These are phyloP conservation scores for Myrmecophaga tridactyla DNA, from an alignment of 2,113 vertebrate species.

Conservation along the genomic window DNA sequence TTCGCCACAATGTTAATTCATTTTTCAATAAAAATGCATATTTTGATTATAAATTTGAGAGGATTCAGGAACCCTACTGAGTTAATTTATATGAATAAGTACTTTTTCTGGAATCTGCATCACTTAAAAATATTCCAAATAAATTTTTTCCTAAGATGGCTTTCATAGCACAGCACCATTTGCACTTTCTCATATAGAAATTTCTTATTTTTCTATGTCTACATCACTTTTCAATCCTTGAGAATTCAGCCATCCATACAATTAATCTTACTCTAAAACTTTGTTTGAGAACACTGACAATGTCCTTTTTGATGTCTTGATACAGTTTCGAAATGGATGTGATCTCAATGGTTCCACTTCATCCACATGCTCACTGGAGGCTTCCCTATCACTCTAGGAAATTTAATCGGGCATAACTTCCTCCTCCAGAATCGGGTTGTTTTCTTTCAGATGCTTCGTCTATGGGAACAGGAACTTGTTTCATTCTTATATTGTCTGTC, in stretches of 20 bases:
- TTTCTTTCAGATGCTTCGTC: constrained; percentile 46
- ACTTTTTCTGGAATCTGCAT: not conserved
- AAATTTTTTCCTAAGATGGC: not conserved
- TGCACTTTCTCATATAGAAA: not conserved
- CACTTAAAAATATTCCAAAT: not conserved
- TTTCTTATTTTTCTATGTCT: not conserved
- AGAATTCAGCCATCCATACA: not conserved
- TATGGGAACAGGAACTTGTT: constrained; percentile 52
- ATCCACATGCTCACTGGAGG: not conserved
- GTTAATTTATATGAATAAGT: not conserved
- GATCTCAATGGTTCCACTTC: not conserved
- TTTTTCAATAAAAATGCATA: not conserved
- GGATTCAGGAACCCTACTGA: not conserved
- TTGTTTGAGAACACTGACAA: not conserved
- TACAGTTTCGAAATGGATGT: not conserved
- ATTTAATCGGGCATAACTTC: constrained; percentile 38
- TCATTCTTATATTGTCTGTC: constrained; percentile 22
- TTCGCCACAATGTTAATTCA: not conserved
- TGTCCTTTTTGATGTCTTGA: not conserved
- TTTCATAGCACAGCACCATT: not conserved
- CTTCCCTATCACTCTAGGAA: not conserved
- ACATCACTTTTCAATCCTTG: not conserved
- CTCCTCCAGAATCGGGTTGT: constrained; percentile 17
- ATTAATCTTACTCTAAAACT: not conserved
- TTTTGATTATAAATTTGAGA: not conserved